Conservation (phyloP, 2,888 invertebrate species). For the Stenodema calcarata region DNA sequence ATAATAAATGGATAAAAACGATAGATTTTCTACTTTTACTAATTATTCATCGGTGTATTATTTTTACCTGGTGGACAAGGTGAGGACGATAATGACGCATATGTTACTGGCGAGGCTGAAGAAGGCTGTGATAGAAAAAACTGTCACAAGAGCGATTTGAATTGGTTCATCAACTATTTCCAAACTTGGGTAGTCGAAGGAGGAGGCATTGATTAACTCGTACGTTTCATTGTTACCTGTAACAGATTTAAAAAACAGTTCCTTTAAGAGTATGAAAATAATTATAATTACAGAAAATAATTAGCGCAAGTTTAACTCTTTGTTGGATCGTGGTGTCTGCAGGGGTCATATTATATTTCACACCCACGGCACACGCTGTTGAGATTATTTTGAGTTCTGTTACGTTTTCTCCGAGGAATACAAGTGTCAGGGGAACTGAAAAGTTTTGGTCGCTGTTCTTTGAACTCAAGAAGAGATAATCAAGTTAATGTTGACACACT, state of each 20-base stretch:
- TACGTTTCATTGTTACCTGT: background rate
- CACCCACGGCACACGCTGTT: too few species aligned
- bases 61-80: constrained; percentile 61
- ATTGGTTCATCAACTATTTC: constrained; percentile 58
- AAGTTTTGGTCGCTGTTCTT: background rate
- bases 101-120: constrained; percentile 63
- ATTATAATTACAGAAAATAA: too few species aligned
- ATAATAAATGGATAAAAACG: too few species aligned
- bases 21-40: too few species aligned
- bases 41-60: too few species aligned
- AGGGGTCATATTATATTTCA: too few species aligned
- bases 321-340: too few species aligned
- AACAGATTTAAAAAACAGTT: background rate
- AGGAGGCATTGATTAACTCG: background rate
- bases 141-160: constrained; percentile 60
- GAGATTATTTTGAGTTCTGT: too few species aligned
- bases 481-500: too few species aligned
- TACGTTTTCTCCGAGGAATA: background rate
- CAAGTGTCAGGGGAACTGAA: background rate
- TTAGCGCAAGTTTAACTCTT: too few species aligned
- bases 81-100: constrained; percentile 63
- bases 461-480: too few species aligned
- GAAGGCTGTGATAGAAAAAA: constrained; percentile 63
- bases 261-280: too few species aligned
- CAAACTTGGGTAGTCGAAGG: constrained; percentile 57